Percentiles rank a stretch among this genome's conserved stretches.
Evolutionary conservation across 2,888 invertebrate species (phyloP).

Genomic region (Ormia ochracea): DNA sequence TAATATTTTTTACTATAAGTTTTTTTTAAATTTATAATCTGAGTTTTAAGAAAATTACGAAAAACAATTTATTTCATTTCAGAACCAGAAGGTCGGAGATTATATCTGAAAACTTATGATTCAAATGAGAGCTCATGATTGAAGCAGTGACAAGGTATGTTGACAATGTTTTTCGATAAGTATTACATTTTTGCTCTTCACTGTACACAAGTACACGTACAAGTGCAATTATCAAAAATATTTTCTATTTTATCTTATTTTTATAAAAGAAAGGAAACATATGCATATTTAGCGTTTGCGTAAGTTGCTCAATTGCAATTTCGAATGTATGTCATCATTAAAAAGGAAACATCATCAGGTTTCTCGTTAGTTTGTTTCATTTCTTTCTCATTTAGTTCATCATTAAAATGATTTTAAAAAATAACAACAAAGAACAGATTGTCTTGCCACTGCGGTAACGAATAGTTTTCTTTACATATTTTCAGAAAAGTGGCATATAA

Average conservation of each 20-base stretch:
- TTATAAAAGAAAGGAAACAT: conserved; percentile 43
- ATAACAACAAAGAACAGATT: conserved; percentile 1
- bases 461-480: neutral
- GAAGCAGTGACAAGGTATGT: no score
- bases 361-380: neutral
- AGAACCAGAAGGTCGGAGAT: no score
- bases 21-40: no score
- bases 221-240: conserved; percentile 25
- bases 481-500: conserved; percentile 28
- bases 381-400: neutral
- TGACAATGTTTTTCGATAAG: neutral
- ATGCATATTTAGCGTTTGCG: conserved; percentile 40
- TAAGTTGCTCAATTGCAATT: conserved; percentile 45
- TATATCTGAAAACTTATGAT: no score
- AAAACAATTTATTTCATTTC: no score
- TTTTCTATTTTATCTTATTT: conserved; percentile 47
- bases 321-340: conserved; percentile 46
- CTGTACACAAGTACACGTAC: neutral
- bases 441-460: conserved; percentile 3
- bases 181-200: neutral
- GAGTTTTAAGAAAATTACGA: no score
- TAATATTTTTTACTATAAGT: no score
- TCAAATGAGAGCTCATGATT: no score
- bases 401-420: conserved; percentile 15
- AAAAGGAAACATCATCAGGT: conserved; percentile 32